A percentile compares a stretch with the other conserved stretches of the same genome.
Conservation (phyloP, 2,113 vertebrate genomes). For the Ellobius talpinus region DNA sequence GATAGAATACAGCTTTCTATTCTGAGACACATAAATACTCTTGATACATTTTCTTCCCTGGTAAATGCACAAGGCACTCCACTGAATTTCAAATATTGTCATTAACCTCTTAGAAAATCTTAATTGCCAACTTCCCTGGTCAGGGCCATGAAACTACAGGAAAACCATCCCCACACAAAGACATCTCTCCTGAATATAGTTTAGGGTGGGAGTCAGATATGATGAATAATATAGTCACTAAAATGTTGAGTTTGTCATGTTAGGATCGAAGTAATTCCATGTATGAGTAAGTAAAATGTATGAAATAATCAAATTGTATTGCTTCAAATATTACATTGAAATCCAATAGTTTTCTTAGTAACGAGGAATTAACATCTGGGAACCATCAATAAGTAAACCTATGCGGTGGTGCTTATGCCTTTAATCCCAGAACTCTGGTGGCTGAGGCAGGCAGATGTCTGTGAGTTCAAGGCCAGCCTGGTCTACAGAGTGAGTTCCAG, state of each 20-base stretch:
- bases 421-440: background rate
- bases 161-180: background rate
- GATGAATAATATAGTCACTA: constrained; percentile 22
- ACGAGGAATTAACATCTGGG: background rate
- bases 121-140: constrained; percentile 1
- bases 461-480: background rate
- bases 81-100: constrained; percentile 34
- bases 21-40: constrained; percentile 27
- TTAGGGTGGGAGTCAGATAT: background rate
- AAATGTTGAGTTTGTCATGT: background rate
- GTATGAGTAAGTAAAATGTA: constrained; percentile 47
- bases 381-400: background rate
- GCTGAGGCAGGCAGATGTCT: background rate
- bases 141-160: constrained; percentile 1
- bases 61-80: background rate
- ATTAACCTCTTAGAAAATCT: constrained; percentile 45
- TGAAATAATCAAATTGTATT: constrained; percentile 40
- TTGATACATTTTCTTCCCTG: constrained; percentile 3
- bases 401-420: background rate
- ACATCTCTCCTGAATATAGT: background rate
- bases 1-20: constrained; percentile 6
- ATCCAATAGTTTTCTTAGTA: constrained; percentile 20
- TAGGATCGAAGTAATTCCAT: constrained; percentile 18
- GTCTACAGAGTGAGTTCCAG: background rate
- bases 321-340: constrained; percentile 35